These are phyloP conservation scores for Dendrolimus pini DNA, from an alignment of 2,888 invertebrate species.

Conservation along the genomic window DNA sequence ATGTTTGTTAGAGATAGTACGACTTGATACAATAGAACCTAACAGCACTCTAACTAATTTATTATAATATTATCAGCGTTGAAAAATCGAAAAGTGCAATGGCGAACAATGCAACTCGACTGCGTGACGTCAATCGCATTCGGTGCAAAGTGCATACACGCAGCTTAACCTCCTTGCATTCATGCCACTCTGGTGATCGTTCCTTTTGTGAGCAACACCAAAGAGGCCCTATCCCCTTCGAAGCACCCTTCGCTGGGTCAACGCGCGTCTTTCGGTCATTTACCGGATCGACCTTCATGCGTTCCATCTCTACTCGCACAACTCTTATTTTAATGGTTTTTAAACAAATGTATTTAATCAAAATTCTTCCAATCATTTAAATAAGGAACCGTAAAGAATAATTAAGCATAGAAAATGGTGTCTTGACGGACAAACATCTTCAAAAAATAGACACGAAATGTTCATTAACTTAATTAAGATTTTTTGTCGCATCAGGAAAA, in stretches of 20 bases:
- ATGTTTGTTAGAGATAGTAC: too few relatives aligned
- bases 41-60: not conserved
- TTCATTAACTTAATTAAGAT: too few relatives aligned
- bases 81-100: slow-evolving; percentile 45
- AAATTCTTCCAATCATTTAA: too few relatives aligned
- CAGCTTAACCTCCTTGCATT: slow-evolving; percentile 63
- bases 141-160: slow-evolving; percentile 76
- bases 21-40: too few relatives aligned
- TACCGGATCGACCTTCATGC: slow-evolving; percentile 38
- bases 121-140: slow-evolving; percentile 63
- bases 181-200: slow-evolving; percentile 66
- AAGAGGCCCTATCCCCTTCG: slow-evolving; percentile 75
- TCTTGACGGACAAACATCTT: too few relatives aligned
- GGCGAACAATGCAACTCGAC: slow-evolving; percentile 63
- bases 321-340: not conserved
- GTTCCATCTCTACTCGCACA: slow-evolving; percentile 14
- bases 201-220: slow-evolving; percentile 71
- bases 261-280: slow-evolving; percentile 57
- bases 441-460: too few relatives aligned
- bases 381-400: too few relatives aligned
- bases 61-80: not conserved
- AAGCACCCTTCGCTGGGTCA: slow-evolving; percentile 73
- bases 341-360: too few relatives aligned
- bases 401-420: too few relatives aligned
- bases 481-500: too few relatives aligned